Conservation (phyloP, 1,140 invertebrate genomes). For the Eubasilissa regina region DNA sequence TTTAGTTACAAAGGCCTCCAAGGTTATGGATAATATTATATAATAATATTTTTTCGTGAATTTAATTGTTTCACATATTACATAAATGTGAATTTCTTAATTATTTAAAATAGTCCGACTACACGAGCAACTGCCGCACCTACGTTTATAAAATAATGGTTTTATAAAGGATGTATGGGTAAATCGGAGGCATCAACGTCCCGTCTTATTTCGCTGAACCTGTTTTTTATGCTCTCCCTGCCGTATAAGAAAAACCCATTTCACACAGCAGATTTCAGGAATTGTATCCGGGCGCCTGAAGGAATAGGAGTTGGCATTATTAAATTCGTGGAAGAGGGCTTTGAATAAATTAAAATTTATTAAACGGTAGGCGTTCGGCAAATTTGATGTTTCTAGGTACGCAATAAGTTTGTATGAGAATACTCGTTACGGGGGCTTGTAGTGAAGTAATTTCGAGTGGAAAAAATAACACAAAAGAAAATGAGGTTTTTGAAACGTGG, state of each 20-base stretch:
- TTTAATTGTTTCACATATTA: too few species aligned
- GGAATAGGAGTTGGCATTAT: constrained; percentile 35
- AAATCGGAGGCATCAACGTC: constrained; percentile 11
- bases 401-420: constrained; percentile 36
- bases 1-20: too few species aligned
- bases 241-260: constrained; percentile 19
- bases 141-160: constrained; percentile 28
- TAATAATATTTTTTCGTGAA: too few species aligned
- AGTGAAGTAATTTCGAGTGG: constrained; percentile 1
- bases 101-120: neutral
- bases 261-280: constrained; percentile 18
- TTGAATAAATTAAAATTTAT: constrained; percentile 47
- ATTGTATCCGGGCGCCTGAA: constrained; percentile 25
- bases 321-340: constrained; percentile 37
- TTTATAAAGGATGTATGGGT: constrained; percentile 39
- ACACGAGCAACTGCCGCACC: constrained; percentile 1
- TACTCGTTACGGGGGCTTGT: constrained; percentile 9
- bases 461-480: constrained; percentile 17
- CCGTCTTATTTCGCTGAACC: constrained; percentile 32
- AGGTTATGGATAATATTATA: too few species aligned
- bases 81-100: too few species aligned
- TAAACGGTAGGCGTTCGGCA: constrained; percentile 28
- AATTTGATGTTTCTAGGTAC: constrained; percentile 31
- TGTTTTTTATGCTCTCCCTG: constrained; percentile 18
- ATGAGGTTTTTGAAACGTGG: neutral